Conservation (phyloP, 2,113 vertebrate species). For the Callaeas wilsoni region DNA sequence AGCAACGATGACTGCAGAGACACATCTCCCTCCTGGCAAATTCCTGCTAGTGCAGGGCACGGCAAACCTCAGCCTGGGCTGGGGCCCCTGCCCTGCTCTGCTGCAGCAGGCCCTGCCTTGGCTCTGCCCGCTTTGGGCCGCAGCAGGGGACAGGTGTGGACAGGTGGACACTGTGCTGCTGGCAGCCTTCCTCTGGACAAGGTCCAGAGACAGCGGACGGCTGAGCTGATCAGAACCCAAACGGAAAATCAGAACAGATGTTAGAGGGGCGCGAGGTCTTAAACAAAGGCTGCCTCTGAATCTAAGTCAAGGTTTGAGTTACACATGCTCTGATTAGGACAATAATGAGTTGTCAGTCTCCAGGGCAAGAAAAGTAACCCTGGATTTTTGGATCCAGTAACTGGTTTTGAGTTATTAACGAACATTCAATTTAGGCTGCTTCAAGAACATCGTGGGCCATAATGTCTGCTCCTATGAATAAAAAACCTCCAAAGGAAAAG, state of each 20-base stretch:
- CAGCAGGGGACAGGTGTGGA: background rate
- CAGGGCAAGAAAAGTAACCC: background rate
- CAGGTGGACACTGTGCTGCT: background rate
- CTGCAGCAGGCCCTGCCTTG: background rate
- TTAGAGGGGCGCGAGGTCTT: background rate
- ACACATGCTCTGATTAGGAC: background rate
- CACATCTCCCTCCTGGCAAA: background rate
- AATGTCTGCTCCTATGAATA: background rate
- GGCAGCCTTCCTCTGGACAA: background rate
- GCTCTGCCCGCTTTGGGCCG: background rate
- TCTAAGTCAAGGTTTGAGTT: background rate
- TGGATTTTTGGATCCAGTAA: background rate
- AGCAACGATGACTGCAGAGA: background rate
- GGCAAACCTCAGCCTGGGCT: background rate
- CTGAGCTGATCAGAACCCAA: background rate
- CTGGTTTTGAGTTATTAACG: background rate
- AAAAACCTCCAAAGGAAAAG: background rate
- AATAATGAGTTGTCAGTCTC: background rate
- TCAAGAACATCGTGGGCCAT: background rate
- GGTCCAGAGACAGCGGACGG: background rate
- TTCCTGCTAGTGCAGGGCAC: background rate
- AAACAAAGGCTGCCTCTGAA: background rate
- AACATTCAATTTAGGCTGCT: background rate
- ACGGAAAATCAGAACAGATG: background rate
- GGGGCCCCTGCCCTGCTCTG: background rate